Base-by-base conservation (phyloP, 2,888 invertebrate species). In the Tetheella fluctuosa region DNA sequence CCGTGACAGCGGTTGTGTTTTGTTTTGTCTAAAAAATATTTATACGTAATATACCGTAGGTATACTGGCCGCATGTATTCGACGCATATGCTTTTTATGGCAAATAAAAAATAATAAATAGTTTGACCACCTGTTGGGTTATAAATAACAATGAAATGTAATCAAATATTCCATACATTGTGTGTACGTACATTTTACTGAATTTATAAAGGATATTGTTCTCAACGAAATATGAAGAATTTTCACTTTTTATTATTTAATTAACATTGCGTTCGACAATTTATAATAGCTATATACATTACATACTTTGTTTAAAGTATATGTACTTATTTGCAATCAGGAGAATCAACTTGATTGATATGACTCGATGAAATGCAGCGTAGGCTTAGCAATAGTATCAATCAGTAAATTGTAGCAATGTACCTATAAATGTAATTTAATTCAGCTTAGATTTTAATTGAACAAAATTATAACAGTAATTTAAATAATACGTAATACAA, bases 1-100 rank as follows among this genome's bases (percentile, higher is more conserved):
- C 23, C 55, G 55, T 55, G 55, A 55, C 55, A 55, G 55, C 48
- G 48, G 48, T 20, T 20, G 8, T 48, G 20, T 48, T 20, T 34
- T 34, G 34, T 55, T 55, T 34, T 37, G 20, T 55, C 55, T 23
- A 55, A 55, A 55, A 28, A 55, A 55, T 23, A 20, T 20, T 23
- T 55, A 23, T 34, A 23, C 34, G 23, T 34, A 23, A 10, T 2
- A 20, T 15, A 4, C 25, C 25, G 6, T 13, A 20, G 55, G 20
- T 2, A 48, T 15, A n/a, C n/a, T n/a, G n/a, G n/a, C 48, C 48
- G 48, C 48, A 20, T 10, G 48, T 34, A 55, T 55, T 55, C 34
- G 15, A 37, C 34, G 23, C 37, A 13, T 20, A 34, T 55, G 23
- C 55, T 34, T 34, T 55, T 55, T 55, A 55, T 55, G 30, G 55